A percentile compares a stretch with the other conserved stretches of the same genome.
Conservation (phyloP, 2,888 invertebrate genomes). For the Nemapogon koenigi region DNA sequence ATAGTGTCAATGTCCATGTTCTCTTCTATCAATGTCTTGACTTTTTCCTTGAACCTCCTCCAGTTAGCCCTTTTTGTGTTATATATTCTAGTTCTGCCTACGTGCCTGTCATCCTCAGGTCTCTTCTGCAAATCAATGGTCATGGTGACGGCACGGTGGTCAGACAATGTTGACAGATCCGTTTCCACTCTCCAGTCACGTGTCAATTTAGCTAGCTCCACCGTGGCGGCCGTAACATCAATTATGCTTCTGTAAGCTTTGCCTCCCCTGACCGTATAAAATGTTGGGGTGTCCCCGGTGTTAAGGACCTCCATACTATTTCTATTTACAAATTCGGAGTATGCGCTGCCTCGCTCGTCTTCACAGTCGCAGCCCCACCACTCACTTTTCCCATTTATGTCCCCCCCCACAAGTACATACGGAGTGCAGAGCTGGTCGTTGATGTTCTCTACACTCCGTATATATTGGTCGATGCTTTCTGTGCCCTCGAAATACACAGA, state of each 20-base stretch:
- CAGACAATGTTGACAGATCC: slow-evolving; percentile 14
- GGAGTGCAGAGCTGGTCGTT: not conserved
- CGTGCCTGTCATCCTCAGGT: not conserved
- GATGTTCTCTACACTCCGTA: slow-evolving; percentile 11
- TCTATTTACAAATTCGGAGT: slow-evolving; percentile 4
- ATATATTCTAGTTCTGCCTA: slow-evolving; percentile 15
- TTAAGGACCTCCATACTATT: slow-evolving; percentile 14
- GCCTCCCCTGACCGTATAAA: slow-evolving; percentile 11
- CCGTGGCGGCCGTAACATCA: slow-evolving; percentile 14
- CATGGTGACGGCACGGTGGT: slow-evolving; percentile 19
- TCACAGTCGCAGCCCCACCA: slow-evolving; percentile 10
- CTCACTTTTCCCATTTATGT: not conserved
- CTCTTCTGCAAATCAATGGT: slow-evolving; percentile 6
- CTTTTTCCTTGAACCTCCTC: not conserved
- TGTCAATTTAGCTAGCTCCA: slow-evolving; percentile 5
- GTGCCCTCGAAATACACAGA: slow-evolving; percentile 17
- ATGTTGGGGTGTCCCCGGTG: slow-evolving; percentile 15
- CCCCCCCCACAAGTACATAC: not conserved
- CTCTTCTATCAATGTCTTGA: not conserved
- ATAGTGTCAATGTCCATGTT: not conserved
- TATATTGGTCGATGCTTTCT: slow-evolving; percentile 10
- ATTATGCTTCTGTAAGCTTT: slow-evolving; percentile 10
- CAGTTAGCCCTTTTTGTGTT: slow-evolving; percentile 17
- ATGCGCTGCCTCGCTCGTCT: slow-evolving; percentile 10
- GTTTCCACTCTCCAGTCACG: slow-evolving; percentile 16